These are phyloP conservation scores for Microtus richardsoni DNA, from an alignment of 2,113 vertebrate species.

Conservation along the genomic window DNA sequence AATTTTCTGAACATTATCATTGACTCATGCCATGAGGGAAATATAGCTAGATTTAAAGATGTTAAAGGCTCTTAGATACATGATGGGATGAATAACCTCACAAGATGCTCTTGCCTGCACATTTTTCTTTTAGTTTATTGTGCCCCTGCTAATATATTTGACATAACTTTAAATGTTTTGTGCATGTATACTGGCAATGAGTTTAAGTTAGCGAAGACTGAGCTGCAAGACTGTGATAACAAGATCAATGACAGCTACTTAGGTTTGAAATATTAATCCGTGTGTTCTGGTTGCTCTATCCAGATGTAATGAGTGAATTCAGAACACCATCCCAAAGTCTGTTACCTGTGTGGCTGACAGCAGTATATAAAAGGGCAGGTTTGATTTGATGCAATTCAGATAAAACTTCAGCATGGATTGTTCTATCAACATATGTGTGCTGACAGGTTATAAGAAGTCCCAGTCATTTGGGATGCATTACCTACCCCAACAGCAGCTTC, in stretches of 20 bases:
- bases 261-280: background rate
- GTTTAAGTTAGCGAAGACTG: conserved; percentile 14
- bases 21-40: background rate
- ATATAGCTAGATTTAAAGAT: background rate
- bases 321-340: background rate
- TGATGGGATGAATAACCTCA: background rate
- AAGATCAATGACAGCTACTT: background rate
- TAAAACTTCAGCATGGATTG: background rate
- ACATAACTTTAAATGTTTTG: background rate
- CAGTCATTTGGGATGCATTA: background rate
- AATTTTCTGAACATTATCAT: conserved; percentile 12
- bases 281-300: background rate
- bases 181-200: background rate
- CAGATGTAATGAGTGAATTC: background rate
- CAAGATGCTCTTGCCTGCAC: background rate
- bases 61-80: background rate
- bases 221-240: background rate
- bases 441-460: background rate
- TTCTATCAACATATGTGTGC: background rate
- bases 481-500: background rate
- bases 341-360: background rate
- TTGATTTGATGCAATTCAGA: background rate
- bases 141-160: background rate
- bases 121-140: background rate
- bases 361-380: background rate